Percentiles rank a stretch among this genome's conserved stretches.
Evolutionary conservation across 2,797 vertebrate genomes (phyloP).

Genomic region (Sebastes goodei): DNA sequence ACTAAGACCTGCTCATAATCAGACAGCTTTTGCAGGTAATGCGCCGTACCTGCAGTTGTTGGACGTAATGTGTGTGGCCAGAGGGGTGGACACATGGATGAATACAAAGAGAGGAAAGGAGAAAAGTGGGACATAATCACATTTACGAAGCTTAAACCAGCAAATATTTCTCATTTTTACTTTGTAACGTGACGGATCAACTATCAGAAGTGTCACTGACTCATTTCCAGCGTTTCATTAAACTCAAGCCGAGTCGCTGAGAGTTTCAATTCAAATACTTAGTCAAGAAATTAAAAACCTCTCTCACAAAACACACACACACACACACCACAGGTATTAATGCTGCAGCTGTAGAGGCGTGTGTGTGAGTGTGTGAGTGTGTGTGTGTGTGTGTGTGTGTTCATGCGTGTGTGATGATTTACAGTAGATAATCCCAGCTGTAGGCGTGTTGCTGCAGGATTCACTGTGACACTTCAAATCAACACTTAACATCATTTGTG

Average conservation of each 20-base stretch:
- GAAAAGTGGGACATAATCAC: not conserved
- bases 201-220: not conserved
- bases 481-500: not conserved
- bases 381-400: not conserved
- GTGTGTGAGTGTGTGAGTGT: not conserved
- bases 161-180: not conserved
- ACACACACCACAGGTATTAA: conserved; percentile 3
- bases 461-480: not conserved
- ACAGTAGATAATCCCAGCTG: conserved; percentile 39
- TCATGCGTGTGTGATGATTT: conserved; percentile 32
- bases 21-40: not conserved
- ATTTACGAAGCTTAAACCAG: not conserved
- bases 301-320: not conserved
- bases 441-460: conserved; percentile 33
- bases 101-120: not conserved
- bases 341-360: not conserved
- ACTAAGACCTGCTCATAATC: not conserved
- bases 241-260: not conserved
- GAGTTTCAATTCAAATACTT: not conserved
- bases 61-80: not conserved
- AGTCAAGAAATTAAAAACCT: not conserved
- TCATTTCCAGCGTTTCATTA: not conserved
- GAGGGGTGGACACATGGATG: too few species aligned
- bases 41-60: not conserved
- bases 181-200: not conserved